Evolutionary conservation across 2,888 invertebrate genomes (phyloP), one percentile per base, ranked within the genome.

Genomic region (Hololepta plana): DNA sequence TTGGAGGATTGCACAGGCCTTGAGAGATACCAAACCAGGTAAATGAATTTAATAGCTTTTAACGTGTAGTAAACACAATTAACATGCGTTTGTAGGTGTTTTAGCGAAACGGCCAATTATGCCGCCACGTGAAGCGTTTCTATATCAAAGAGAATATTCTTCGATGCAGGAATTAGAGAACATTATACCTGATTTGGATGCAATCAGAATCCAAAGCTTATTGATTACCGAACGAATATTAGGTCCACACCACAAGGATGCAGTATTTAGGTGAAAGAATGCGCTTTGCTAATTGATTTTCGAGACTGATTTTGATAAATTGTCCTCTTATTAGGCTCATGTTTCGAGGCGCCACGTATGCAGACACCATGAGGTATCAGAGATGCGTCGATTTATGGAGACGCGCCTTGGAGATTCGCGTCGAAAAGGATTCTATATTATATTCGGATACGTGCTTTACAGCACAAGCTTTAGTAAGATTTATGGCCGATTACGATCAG

Each of bases 301-400:
- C 17, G 7, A 17, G n/a, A 17, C 17, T n/a, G 17, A 7, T 17
- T 17, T n/a, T 7, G 7, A 17, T 7, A 21, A 21, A 8, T 9
- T 6, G 9, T 8, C 9, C 15, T 28, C 17, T 32, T 40, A 41
- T n/a, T 24, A 53, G 55, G 32, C 43, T 55, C 34, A 55, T 51
- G 55, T 55, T 46, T 43, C 56, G 70, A 34, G 79, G 77, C 27
- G 76, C 77, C 2, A 64, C 72, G 1, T 75, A 73, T 51, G 75
- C 72, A 4, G 76, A 77, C 47, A 65, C 71, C 13, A 54, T 70
- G 45, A 65, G 72, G 28, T 77, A 81, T 53, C 81, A 82, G 52
- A 65, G 76, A 35, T 87, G 88, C 55, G 73, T 85, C 35, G 81
- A 84, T 51, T 61, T 90, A 29, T 91, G 90, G 90, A 63, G 67